Base-by-base conservation (phyloP, 2,797 vertebrate genomes). In the Rachycentron canadum region DNA sequence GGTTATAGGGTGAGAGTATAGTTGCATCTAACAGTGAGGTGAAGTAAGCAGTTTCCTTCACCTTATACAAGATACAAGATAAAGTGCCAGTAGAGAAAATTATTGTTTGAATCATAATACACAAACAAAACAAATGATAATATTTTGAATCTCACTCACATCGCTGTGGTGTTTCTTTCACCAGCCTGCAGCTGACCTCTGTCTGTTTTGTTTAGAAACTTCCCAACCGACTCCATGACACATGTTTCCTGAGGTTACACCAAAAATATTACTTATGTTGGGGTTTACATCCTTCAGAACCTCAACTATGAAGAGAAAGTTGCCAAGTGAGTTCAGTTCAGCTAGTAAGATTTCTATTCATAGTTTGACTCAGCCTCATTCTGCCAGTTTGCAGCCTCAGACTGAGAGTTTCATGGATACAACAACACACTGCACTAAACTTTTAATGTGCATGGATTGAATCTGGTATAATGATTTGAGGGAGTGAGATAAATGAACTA, bases 161-260 rank as follows among this genome's bases (percentile, higher is more conserved):
- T 75, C 70, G 50, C 40, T 84, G 81, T 32, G 45, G 83, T 85
- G 62, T 82, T 73, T 74, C 32, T 79, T 66, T 60, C 63, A 55
- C 57, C 73, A 83, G 78, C 75, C 60, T 79, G 58, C 40, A 36
- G 59, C 81, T 76, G 64, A 87, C 78, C 79, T 88, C 69, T 64
- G 56, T 68, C 66, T 81, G 77, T 81, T 90, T 89, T 86, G 69
- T 86, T 83, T 85, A 82, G 62, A 86, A 85, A 79, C 58, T 55
- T 79, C 73, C 83, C 58, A 43, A 82, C 76, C 57, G 50, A 79
- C 59, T 53, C 55, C 41, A 76, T 87, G 81, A 85, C 86, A 84
- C 75, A 75, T n/a, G 77, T 90, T 92, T 88, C 84, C 85, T 89
- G 90, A 90, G 92, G 92, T 91, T 86, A 63, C 73, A 86, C 89